These are phyloP conservation scores for Anableps anableps DNA, from an alignment of 2,797 vertebrate species.

Conservation along the genomic window DNA sequence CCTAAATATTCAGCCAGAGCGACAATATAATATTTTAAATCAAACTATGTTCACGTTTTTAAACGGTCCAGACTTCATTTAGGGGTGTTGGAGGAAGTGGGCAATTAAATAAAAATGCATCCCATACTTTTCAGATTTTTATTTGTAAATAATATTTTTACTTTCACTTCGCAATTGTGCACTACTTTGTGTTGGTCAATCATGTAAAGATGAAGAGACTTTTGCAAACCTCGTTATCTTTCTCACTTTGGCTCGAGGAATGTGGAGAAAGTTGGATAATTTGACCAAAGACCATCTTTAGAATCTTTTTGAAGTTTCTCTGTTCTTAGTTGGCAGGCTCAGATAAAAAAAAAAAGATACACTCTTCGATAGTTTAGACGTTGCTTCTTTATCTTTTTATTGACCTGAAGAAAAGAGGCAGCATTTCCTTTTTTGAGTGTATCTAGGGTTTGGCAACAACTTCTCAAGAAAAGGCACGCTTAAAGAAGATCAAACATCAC, in stretches of 20 bases:
- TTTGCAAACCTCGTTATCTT: slow-evolving; percentile 16
- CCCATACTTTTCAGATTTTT: background rate
- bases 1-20: no score
- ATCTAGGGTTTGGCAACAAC: slow-evolving; percentile 39
- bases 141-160: background rate
- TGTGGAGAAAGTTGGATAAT: slow-evolving; percentile 48
- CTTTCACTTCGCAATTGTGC: background rate
- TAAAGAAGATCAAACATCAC: slow-evolving; percentile 53
- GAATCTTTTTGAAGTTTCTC: slow-evolving; percentile 58
- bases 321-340: slow-evolving; percentile 59
- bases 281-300: slow-evolving; percentile 60
- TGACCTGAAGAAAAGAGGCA: slow-evolving; percentile 47
- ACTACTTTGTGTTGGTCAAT: background rate
- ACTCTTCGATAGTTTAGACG: slow-evolving; percentile 42
- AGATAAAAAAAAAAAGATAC: slow-evolving; percentile 49
- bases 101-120: background rate
- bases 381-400: slow-evolving; percentile 15
- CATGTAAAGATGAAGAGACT: background rate
- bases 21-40: no score
- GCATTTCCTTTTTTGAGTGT: slow-evolving; percentile 52
- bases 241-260: slow-evolving; percentile 35
- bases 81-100: background rate
- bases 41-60: no score
- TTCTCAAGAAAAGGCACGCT: slow-evolving; percentile 23
- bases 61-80: background rate